Percentiles rank a stretch among this genome's conserved stretches.
These are phyloP conservation scores for Nemotelus pantherinus DNA, from an alignment of 2,888 invertebrate species.

Conservation along the genomic window DNA sequence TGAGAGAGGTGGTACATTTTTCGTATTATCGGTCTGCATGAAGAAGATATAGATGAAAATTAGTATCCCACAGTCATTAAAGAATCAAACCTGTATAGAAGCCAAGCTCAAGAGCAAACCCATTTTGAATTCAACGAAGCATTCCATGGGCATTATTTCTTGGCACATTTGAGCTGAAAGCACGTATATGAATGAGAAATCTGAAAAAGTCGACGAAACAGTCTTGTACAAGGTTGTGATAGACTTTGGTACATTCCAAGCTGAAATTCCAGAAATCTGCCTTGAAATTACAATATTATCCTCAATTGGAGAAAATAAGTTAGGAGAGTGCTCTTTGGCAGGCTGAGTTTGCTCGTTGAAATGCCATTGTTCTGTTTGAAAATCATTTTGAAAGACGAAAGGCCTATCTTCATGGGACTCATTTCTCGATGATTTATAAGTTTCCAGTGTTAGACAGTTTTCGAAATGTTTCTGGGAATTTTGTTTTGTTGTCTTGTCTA, in stretches of 20 bases:
- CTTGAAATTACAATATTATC: neutral
- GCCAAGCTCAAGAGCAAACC: constrained; percentile 63
- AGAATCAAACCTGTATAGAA: constrained; percentile 59
- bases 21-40: constrained; percentile 51
- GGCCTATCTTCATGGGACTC: no score
- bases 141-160: constrained; percentile 62
- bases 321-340: no score
- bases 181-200: constrained; percentile 63
- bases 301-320: no score
- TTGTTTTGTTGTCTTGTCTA: no score
- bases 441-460: no score
- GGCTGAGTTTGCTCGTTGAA: no score
- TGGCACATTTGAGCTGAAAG: constrained; percentile 63
- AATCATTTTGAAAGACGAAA: no score
- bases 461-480: no score
- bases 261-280: constrained; percentile 44
- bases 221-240: constrained; percentile 56
- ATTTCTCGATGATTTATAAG: no score
- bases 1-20: constrained; percentile 58
- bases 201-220: constrained; percentile 58
- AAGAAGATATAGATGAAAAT: neutral
- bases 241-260: constrained; percentile 53
- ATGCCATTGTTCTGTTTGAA: no score
- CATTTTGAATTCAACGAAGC: constrained; percentile 64
- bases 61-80: neutral